These are phyloP conservation scores for Drosophila macrospina DNA, from an alignment of 2,888 invertebrate species.

Conservation along the genomic window DNA sequence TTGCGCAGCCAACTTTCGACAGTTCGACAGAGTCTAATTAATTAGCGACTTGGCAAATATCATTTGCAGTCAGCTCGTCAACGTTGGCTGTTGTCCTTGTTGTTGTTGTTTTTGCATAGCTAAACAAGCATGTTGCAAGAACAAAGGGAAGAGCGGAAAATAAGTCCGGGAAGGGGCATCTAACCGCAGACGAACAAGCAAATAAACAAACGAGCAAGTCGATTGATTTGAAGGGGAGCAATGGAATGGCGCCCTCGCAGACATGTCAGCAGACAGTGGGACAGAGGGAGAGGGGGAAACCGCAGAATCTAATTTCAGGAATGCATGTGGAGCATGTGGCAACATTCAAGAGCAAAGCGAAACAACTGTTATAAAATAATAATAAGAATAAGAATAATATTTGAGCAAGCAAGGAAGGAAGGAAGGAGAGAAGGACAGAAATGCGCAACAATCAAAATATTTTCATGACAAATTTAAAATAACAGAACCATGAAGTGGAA, in stretches of 20 bases:
- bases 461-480: slow-evolving; percentile 82
- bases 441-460: slow-evolving; percentile 76
- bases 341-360: slow-evolving; percentile 1
- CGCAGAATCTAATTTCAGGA: slow-evolving; percentile 76
- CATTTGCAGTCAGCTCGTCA: slow-evolving; percentile 8
- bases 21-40: slow-evolving; percentile 58
- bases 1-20: slow-evolving; percentile 31
- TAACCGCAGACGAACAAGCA: slow-evolving; percentile 57
- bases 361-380: slow-evolving; percentile 58
- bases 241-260: slow-evolving; percentile 11
- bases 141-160: neutral
- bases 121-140: slow-evolving; percentile 25
- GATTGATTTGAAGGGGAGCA: slow-evolving; percentile 45
- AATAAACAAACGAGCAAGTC: slow-evolving; percentile 45
- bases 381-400: slow-evolving; percentile 27
- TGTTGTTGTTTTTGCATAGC: slow-evolving; percentile 26
- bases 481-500: slow-evolving; percentile 78
- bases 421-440: slow-evolving; percentile 15
- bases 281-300: slow-evolving; percentile 41
- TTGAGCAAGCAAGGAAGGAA: slow-evolving; percentile 7
- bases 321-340: slow-evolving; percentile 66
- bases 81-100: neutral
- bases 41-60: slow-evolving; percentile 62
- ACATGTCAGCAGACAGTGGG: slow-evolving; percentile 14
- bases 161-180: slow-evolving; percentile 11